Evolutionary conservation across 2,888 invertebrate genomes (phyloP), one percentile per base, ranked within the genome.

Genomic region (Sisyra terminalis): DNA sequence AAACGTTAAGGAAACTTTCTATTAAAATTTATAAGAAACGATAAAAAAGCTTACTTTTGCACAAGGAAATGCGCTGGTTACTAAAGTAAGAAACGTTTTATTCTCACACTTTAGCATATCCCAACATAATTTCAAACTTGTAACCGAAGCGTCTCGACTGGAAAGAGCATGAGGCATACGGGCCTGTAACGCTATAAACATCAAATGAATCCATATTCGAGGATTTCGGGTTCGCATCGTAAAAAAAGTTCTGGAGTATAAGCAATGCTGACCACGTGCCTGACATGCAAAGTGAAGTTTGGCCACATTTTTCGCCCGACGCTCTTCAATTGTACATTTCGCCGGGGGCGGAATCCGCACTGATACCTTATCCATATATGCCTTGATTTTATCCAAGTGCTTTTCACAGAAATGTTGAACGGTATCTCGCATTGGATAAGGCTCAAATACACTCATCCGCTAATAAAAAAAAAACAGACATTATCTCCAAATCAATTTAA

Each of bases 331-430:
- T 32, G 88, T 89, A 59, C 92, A 93, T 57, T 89, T 87, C 3
- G 86, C 85, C 0, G 94, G 93, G 34, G 92, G 81, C 10, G 93
- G 93, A 54, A 93, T 70, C 54, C 81, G 70, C 46, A 84, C 68
- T 18, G 82, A 82, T 4, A 92, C 76, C 55, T 85, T 85, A 51
- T 84, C 83, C 81, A 94, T 90, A 55, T 87, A 94, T 14, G 76
- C 71, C 59, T 88, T 86, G 44, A 94, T 93, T 59, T 90, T 92
- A 50, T 84, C 81, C 49, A 90, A 65, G 57, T 94, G 90, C 60
- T 94, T 93, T 61, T 92, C 92, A 62, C 93, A 93, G 63, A 94
- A 94, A 61, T 93, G 90, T 56, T 90, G 89, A 32, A 94, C 88
- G 0, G 87, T 86, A 58, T 88, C 87, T 16, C 86, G 61, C 86